Percentiles rank a stretch among this genome's conserved stretches.
Evolutionary conservation across 2,113 vertebrate genomes (phyloP).

Genomic region (Zootoca vivipara): DNA sequence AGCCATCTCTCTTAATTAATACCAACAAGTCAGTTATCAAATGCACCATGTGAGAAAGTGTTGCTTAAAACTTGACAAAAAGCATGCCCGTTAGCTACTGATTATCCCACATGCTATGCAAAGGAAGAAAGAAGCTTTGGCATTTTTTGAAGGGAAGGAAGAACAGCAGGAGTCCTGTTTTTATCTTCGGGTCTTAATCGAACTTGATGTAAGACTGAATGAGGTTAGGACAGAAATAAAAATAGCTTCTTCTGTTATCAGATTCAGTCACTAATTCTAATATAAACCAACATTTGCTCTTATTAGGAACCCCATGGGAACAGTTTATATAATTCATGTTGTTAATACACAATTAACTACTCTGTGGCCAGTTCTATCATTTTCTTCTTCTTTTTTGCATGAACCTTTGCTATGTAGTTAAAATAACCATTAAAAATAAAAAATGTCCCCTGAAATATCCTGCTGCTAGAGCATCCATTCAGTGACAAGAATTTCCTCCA

Average conservation of each 20-base stretch:
- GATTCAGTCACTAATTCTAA: slow-evolving; percentile 57
- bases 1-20: rapidly evolving
- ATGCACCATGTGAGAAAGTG: not conserved
- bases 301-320: slow-evolving; percentile 50
- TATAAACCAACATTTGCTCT: slow-evolving; percentile 58
- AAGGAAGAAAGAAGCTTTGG: not conserved
- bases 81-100: not conserved
- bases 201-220: slow-evolving; percentile 51
- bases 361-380: slow-evolving; percentile 33
- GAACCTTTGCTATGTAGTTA: not conserved
- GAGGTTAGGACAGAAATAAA: slow-evolving; percentile 47
- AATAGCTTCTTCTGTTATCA: slow-evolving; percentile 60
- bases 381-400: not conserved
- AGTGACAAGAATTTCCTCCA: rapidly evolving
- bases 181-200: slow-evolving; percentile 43
- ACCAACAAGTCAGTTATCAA: not conserved
- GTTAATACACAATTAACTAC: not conserved
- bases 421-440: not conserved
- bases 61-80: slow-evolving; percentile 24
- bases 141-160: slow-evolving; percentile 13
- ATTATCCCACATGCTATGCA: not conserved
- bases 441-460: not conserved
- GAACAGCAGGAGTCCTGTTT: slow-evolving; percentile 23
- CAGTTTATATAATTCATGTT: slow-evolving; percentile 60
- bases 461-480: not conserved